Evolutionary conservation across 2,888 invertebrate species (phyloP), one percentile per base, ranked within the genome.

Genomic region (Deladenus siricidicola): DNA sequence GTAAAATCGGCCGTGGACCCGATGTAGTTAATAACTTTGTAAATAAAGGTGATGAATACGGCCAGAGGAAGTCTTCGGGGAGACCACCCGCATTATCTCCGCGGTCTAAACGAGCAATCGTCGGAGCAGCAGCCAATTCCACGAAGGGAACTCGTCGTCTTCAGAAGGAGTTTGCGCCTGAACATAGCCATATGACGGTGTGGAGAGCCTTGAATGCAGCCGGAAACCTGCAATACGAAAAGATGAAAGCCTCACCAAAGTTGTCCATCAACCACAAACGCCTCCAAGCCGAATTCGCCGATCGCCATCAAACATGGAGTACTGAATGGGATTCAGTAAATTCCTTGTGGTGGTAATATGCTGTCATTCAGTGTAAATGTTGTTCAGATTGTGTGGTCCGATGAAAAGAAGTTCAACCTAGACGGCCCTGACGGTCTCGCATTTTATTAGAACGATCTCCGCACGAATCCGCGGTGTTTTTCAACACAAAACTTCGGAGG

Each of bases 351-450:
- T n/a, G n/a, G n/a, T n/a, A n/a, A n/a, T n/a, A n/a, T n/a, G n/a
- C n/a, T n/a, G n/a, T n/a, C n/a, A n/a, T n/a, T n/a, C n/a, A n/a
- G n/a, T n/a, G n/a, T n/a, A n/a, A n/a, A n/a, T n/a, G n/a, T n/a
- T n/a, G n/a, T n/a, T n/a, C n/a, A 67, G 59, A 51, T 73, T 0
- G 34, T 73, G 3, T 72, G 52, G n/a, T 60, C 62, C 1, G 73
- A 74, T 50, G 71, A 71, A 28, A 71, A 71, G 23, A 71, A 71
- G 50, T 70, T 57, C 24, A 73, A 70, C 52, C 45, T 67, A 1
- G 69, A 70, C 56, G 73, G 70, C 0, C 70, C 72, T 2, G 70
- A 70, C 56, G 72, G 65, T 0, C 70, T 48, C 23, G 10, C 24
- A 0, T 26, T 39, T 19, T 71, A 70, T 19, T 74, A 67, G 64